Evolutionary conservation across 2,888 invertebrate species (phyloP).

Genomic region (Drosophila merina): DNA sequence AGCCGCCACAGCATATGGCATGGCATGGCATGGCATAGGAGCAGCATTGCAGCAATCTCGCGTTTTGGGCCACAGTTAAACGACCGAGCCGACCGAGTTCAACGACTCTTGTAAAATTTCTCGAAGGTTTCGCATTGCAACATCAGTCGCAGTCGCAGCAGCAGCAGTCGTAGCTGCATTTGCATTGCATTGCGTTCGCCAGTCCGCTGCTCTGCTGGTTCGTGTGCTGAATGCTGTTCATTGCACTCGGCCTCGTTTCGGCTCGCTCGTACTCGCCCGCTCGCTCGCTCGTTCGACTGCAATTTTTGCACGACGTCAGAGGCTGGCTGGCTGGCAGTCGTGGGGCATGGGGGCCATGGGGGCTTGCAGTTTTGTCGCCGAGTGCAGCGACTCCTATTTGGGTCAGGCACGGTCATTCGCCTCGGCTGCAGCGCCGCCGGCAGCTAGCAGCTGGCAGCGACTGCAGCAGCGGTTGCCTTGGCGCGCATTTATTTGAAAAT

Average conservation of each 20-base stretch:
- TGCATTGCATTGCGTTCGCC: slow-evolving; percentile 56
- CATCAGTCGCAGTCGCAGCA: slow-evolving; percentile 42
- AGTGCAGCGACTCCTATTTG: slow-evolving; percentile 88
- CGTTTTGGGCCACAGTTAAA: slow-evolving; percentile 66
- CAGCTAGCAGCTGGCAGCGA: slow-evolving; percentile 2
- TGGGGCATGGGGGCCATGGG: slow-evolving; percentile 6
- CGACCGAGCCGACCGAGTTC: slow-evolving; percentile 70
- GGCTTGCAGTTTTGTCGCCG: slow-evolving; percentile 52
- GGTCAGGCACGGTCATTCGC: slow-evolving; percentile 88
- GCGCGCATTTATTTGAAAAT: slow-evolving; percentile 76
- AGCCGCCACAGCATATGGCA: slow-evolving; percentile 3
- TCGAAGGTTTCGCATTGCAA: slow-evolving; percentile 83
- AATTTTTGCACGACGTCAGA: slow-evolving; percentile 67
- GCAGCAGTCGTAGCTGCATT: slow-evolving; percentile 61
- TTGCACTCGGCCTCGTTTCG: slow-evolving; percentile 82
- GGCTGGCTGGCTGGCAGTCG: slow-evolving; percentile 11
- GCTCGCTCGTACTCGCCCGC: slow-evolving; percentile 18
- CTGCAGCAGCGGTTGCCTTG: slow-evolving; percentile 66
- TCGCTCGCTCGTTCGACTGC: slow-evolving; percentile 27
- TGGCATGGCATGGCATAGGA: not conserved
- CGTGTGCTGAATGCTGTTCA: slow-evolving; percentile 82
- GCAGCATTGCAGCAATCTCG: slow-evolving; percentile 64
- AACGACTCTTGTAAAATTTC: slow-evolving; percentile 82
- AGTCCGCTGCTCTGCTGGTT: not conserved
- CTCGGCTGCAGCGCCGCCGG: slow-evolving; percentile 41